These are phyloP conservation scores for Orchesella flavescens DNA, from an alignment of 2,888 invertebrate genomes.

Conservation along the genomic window DNA sequence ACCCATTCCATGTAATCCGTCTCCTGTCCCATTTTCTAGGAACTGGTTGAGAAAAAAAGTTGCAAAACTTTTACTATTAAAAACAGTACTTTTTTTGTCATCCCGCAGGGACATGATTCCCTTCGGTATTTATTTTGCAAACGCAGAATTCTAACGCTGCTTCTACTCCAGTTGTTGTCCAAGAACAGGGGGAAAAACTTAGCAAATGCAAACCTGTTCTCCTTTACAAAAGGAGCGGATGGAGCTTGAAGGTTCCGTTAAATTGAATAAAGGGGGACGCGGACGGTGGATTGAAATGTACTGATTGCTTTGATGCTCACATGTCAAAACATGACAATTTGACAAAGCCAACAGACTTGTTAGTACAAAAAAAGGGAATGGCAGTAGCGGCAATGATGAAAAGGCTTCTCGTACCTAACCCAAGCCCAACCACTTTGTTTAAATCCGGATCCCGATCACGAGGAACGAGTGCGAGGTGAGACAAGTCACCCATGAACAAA, in stretches of 20 bases:
- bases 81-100: no score
- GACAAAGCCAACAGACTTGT: conserved; percentile 26
- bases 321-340: conserved; percentile 54
- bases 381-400: conserved; percentile 26
- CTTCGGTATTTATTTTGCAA: no score
- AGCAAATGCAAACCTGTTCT: neutral
- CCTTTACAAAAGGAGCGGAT: no score
- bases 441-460: conserved; percentile 35
- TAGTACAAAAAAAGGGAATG: neutral
- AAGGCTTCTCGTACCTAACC: conserved; percentile 3
- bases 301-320: conserved; percentile 52
- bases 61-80: no score
- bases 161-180: neutral
- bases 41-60: no score
- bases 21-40: no score
- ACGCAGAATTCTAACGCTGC: no score
- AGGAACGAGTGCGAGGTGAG: conserved; percentile 24
- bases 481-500: conserved; percentile 48
- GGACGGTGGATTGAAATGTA: conserved; percentile 34
- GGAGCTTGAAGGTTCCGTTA: neutral
- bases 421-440: conserved; percentile 34
- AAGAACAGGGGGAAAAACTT: neutral
- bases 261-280: conserved; percentile 41
- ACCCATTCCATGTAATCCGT: no score
- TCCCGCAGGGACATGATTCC: no score